A percentile compares a stretch with the other conserved stretches of the same genome.
Conservation (phyloP, 2,113 vertebrate species). For the Bubo bubo region DNA sequence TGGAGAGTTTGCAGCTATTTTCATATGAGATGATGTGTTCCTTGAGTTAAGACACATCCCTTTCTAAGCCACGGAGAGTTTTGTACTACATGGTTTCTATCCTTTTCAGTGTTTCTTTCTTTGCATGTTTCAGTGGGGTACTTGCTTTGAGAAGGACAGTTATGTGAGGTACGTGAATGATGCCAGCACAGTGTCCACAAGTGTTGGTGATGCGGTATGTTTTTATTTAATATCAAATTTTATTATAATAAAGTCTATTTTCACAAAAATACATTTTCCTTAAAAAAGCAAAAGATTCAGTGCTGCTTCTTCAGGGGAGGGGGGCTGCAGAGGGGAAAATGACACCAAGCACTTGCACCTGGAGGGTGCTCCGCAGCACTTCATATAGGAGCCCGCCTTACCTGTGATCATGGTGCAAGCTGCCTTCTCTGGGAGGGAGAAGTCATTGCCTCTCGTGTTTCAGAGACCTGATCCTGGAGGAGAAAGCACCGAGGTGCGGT, state of each 20-base stretch:
- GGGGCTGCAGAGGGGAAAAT: not conserved
- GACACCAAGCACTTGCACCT: rapidly evolving
- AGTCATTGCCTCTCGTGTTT: not conserved
- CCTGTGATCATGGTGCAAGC: rapidly evolving
- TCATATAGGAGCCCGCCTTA: rapidly evolving
- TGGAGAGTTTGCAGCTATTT: slow-evolving; percentile 50
- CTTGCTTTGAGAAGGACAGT: slow-evolving; percentile 11
- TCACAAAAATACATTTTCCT: slow-evolving; percentile 70
- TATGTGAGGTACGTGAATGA: not conserved
- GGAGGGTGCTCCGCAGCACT: not conserved
- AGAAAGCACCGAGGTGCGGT: rapidly evolving
- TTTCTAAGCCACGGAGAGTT: not conserved
- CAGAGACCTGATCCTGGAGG: not conserved
- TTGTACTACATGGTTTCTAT: not conserved
- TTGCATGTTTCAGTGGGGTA: slow-evolving; percentile 72
- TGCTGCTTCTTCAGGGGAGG: not conserved
- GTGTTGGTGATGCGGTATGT: slow-evolving; percentile 39
- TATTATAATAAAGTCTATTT: slow-evolving; percentile 86
- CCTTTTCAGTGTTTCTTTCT: not conserved
- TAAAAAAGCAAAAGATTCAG: not conserved
- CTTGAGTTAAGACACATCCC: not conserved
- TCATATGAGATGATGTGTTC: not conserved
- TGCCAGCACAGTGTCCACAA: not conserved
- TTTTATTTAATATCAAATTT: slow-evolving; percentile 80
- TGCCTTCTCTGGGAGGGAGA: too few relatives aligned